Base-by-base conservation (phyloP, 2,797 vertebrate species). In the Harpagifer antarcticus region DNA sequence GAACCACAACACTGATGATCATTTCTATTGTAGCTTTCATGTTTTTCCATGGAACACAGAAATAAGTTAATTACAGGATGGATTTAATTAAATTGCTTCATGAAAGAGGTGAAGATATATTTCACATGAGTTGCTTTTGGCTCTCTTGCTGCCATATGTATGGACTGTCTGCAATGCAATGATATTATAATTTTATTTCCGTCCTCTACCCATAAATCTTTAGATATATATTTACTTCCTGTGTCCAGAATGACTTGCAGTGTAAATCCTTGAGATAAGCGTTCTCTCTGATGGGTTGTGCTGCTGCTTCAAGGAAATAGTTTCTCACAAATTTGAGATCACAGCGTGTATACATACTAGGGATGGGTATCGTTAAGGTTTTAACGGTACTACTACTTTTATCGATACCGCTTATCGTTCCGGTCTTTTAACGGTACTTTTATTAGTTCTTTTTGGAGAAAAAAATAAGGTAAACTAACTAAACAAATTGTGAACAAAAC, bases 201-300 rank as follows among this genome's bases (percentile, higher is more conserved):
- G 15, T 48, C 23, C 40, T 23, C 14, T 43, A 33, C 19, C 56
- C 59, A 81, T 85, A 85, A 85, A 85, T 79, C 72, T 83, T 42
- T 17, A 55, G 63, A 80, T 84, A 37, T 81, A 79, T 61, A 76
- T 72, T 76, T 61, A 62, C 56, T 68, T 81, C 20, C 56, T 80
- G 62, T 86, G 61, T 69, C 40, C 55, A 75, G 76, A 77, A 61
- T 64, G 48, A 71, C 64, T 63, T 50, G 17, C 8, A 27, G 33
- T 74, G 80, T 85, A 86, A 83, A 90, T 87, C 63, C 52, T 53
- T 20, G 48, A 76, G 74, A 82, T 78, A 74, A 75, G 53, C 58
- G 58, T 70, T 44, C 49, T 68, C 57, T 82, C 16, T 58, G 59
- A 65, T 75, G 57, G 48, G 5, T 45, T 59, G 44, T 72, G 45